Evolutionary conservation across 2,113 vertebrate species (phyloP), one percentile per base, ranked within the genome.

Genomic region (Dipodomys ordii): DNA sequence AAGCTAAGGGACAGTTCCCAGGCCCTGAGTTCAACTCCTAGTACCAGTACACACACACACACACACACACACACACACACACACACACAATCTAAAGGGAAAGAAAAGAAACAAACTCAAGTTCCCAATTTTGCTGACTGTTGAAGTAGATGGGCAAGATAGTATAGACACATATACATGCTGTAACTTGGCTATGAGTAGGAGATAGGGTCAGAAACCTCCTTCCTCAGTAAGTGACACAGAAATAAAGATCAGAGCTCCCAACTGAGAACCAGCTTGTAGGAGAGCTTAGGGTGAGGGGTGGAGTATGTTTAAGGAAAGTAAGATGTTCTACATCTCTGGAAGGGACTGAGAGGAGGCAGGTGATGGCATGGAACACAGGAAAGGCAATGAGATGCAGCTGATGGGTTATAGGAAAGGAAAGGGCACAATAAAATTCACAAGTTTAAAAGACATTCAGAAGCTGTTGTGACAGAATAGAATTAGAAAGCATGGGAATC

Each of bases 271-370:
- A 18, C 15, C 8, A 8, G 28, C 25, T 7, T 57, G 16, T 6
- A 2, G 82, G 67, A 68, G 69, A 77, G 19, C 44, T 28, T 65
- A 20, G 23, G 32, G 32, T 22, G 7, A 77, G 30, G n/a, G 27
- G 71, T 19, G 30, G 65, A 44, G 4, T 80, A 19, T 28, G 25
- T 32, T 44, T 23, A 25, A 64, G 25, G 77, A 71, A 19, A 20
- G 65, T 39, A 28, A 86, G 53, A 57, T 57, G 53, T 57, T 16
- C 28, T 1, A 1, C 23, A 3, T 64, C 11, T 71, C 71, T 53
- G 19, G 39, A 4, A 60, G 10, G 13, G 15, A 8, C 2, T 0
- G 1, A 30, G 4, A 39, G 69, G 22, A 72, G 30, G 9, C 2
- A 1, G 15, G 65, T 16, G 53, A 15, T 49, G 12, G 53, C 20